These are phyloP conservation scores for Morone saxatilis DNA, from an alignment of 2,113 vertebrate species.

Conservation along the genomic window DNA sequence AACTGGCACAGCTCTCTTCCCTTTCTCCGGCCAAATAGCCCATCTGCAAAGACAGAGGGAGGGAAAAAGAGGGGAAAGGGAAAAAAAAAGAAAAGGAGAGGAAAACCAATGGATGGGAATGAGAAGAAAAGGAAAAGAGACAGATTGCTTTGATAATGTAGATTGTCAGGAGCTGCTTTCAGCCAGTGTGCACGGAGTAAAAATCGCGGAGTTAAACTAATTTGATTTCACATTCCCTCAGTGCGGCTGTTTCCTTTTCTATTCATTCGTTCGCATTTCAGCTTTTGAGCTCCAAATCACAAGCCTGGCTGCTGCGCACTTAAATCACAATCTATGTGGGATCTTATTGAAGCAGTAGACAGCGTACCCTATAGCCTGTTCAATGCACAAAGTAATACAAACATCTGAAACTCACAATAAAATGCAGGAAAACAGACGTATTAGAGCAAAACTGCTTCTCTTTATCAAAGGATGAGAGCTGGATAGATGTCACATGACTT, in stretches of 20 bases:
- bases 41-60: constrained; percentile 68
- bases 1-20: constrained; percentile 67
- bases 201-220: constrained; percentile 72
- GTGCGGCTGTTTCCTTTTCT: constrained; percentile 56
- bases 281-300: constrained; percentile 55
- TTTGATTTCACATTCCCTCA: constrained; percentile 68
- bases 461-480: not conserved
- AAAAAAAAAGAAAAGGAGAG: constrained; percentile 39
- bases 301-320: constrained; percentile 59
- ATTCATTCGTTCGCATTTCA: constrained; percentile 70
- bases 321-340: constrained; percentile 42
- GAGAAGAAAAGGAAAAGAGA: constrained; percentile 65
- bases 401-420: constrained; percentile 21
- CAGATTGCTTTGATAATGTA: constrained; percentile 77
- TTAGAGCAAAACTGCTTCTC: not conserved
- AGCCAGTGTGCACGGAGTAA: constrained; percentile 72
- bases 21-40: constrained; percentile 65
- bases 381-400: constrained; percentile 17
- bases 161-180: constrained; percentile 79
- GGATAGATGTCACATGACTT: not conserved
- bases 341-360: constrained; percentile 22
- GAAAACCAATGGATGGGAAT: constrained; percentile 40
- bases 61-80: constrained; percentile 26
- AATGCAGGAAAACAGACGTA: not conserved
- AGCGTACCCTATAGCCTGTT: not conserved